Evolutionary conservation across 2,888 invertebrate genomes (phyloP).

Genomic region (Eristalis intricaria): DNA sequence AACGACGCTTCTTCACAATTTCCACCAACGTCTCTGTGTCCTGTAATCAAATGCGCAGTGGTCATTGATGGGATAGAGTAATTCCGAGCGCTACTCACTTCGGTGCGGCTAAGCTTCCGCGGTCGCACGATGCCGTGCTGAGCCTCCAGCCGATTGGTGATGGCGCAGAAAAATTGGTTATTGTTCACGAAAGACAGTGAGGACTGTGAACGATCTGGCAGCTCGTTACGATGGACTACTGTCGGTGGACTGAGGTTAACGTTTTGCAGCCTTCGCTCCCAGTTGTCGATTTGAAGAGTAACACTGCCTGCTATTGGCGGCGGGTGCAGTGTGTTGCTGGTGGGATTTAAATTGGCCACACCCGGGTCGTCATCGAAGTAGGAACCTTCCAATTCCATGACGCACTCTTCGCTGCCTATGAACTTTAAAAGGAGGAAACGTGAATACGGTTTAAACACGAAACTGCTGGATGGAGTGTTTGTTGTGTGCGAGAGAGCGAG

Average conservation of each 20-base stretch:
- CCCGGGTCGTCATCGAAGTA: constrained; percentile 29
- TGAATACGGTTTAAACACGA: not conserved
- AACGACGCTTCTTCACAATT: constrained; percentile 77
- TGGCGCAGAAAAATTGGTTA: constrained; percentile 75
- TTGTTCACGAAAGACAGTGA: constrained; percentile 77
- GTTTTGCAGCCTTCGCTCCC: constrained; percentile 40
- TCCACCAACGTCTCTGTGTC: constrained; percentile 69
- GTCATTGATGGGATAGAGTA: not conserved
- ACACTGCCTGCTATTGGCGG: constrained; percentile 11
- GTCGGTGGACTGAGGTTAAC: constrained; percentile 44
- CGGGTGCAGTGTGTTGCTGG: not conserved
- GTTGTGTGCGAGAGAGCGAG: not conserved
- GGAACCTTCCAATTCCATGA: constrained; percentile 86
- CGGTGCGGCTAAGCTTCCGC: constrained; percentile 7
- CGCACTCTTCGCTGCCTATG: constrained; percentile 92
- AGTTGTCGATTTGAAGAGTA: constrained; percentile 54
- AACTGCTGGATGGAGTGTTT: not conserved
- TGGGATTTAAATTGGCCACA: not conserved
- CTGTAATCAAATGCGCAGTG: constrained; percentile 16
- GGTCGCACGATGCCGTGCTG: constrained; percentile 76
- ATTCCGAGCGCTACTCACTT: constrained; percentile 14
- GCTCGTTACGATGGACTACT: constrained; percentile 73
- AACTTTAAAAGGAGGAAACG: constrained; percentile 82
- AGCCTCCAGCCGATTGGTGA: constrained; percentile 78
- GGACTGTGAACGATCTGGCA: constrained; percentile 80